Evolutionary conservation across 2,113 vertebrate species (phyloP), one percentile per base, ranked within the genome.

Genomic region (Hiodon tergisus): DNA sequence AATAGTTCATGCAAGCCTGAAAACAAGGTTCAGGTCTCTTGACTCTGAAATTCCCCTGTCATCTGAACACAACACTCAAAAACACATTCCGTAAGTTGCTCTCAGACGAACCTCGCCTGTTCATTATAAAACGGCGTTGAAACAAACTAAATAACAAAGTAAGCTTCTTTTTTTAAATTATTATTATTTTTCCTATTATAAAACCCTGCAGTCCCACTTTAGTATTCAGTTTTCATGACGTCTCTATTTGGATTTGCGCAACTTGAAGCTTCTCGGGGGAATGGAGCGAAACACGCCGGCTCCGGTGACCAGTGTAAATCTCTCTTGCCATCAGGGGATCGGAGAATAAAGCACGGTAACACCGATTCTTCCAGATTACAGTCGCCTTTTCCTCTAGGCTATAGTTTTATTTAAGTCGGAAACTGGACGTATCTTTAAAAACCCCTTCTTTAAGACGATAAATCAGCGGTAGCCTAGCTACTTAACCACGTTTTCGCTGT

Each of bases 211-310:
- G 14, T 54, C 51, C 10, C 61, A 53, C 50, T 73, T 61, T 55
- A 11, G 5, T 65, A 8, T 10, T 52, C 58, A 7, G 51, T 55
- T 66, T 65, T 72, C 51, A 13, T 69, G 67, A 54, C 72, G 50
- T 31, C 17, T 73, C 51, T 46, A 51, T 63, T 73, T 55, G 48
- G 17, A 10, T 51, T 51, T 47, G 70, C 55, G 70, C 46, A 60
- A 72, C 57, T 72, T 72, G 70, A n/a, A 5, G 69, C 58, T 14
- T 48, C 58, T 13, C 61, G 3, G 17, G 11, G n/a, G 50, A 73
- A 46, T 17, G 11, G 72, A 8, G 51, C 4, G 59, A 52, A 65
- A 17, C 72, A 4, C 71, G 5, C n/a, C 11, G 31, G 63, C 11
- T 9, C 11, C 8, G 6, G 47, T 61, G 71, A 53, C 48, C 14